Conservation (phyloP, 1,140 invertebrate genomes). For the Drosophila repleta region DNA sequence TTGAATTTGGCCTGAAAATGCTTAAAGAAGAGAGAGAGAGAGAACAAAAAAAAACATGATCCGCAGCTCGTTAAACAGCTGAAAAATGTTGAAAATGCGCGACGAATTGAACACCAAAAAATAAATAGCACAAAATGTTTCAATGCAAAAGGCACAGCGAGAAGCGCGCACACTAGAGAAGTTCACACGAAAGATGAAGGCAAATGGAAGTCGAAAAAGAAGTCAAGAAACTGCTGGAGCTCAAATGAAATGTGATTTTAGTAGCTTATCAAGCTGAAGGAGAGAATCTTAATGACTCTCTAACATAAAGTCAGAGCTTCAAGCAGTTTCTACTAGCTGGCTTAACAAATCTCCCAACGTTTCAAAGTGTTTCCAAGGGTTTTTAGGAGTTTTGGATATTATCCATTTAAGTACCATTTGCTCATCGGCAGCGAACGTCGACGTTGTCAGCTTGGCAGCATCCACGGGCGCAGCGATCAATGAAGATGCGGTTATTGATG, state of each 20-base stretch:
- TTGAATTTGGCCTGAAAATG: conserved; percentile 17
- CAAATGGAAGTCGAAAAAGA: too few species aligned
- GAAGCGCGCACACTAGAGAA: conserved; percentile 11
- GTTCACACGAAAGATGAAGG: not conserved
- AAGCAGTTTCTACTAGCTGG: conserved; percentile 5
- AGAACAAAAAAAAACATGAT: conserved; percentile 11
- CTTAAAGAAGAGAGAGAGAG: too few species aligned
- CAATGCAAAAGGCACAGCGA: conserved; percentile 24
- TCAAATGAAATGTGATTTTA: not conserved
- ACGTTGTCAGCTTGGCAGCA: conserved; percentile 27
- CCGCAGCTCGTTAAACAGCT: conserved; percentile 45
- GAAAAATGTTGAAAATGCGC: conserved; percentile 59
- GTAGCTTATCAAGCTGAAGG: not conserved
- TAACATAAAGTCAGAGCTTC: too few species aligned
- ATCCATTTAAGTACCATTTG: conserved; percentile 60
- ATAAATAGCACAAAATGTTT: conserved; percentile 45
- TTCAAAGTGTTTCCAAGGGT: conserved; percentile 46
- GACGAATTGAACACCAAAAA: not conserved
- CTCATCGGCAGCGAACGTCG: conserved; percentile 34
- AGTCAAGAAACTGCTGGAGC: not conserved
- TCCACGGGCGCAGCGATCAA: conserved; percentile 43
- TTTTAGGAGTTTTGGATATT: not conserved
- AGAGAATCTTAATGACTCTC: too few species aligned
- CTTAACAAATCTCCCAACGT: conserved; percentile 22
- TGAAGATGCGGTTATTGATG: conserved; percentile 26